Percentiles rank a stretch among this genome's conserved stretches.
These are phyloP conservation scores for Coturnix japonica DNA, from an alignment of 2,113 vertebrate genomes.

Conservation along the genomic window DNA sequence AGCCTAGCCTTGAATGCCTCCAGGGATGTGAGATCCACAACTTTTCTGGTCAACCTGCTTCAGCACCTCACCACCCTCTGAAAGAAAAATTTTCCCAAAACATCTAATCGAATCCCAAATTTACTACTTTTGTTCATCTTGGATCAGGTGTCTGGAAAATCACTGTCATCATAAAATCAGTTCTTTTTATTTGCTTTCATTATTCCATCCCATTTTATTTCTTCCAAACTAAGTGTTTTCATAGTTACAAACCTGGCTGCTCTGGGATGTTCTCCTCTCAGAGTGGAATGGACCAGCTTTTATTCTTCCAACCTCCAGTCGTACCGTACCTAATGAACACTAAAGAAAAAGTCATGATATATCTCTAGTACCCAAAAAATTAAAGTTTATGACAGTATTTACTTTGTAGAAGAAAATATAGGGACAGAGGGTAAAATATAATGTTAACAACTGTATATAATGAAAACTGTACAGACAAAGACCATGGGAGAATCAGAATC, in stretches of 20 bases:
- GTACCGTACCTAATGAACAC: constrained; percentile 92
- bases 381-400: not conserved
- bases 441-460: not conserved
- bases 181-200: not conserved
- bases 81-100: not conserved
- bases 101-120: not conserved
- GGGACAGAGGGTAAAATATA: not conserved
- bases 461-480: not conserved
- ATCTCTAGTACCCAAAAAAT: not conserved
- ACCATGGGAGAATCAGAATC: not conserved
- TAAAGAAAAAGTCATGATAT: constrained; percentile 54
- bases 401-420: not conserved
- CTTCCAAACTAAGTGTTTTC: not conserved
- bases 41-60: too few species aligned
- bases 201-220: not conserved
- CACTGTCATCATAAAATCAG: not conserved
- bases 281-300: constrained; percentile 93
- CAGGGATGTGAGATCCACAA: too few species aligned
- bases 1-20: too few species aligned
- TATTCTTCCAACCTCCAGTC: constrained; percentile 91
- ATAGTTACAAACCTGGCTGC: constrained; percentile 86
- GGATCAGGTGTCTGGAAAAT: not conserved
- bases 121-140: not conserved
- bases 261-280: constrained; percentile 89
- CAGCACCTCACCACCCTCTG: too few species aligned